phyloP scores from a whole-genome alignment of 1,140 invertebrate species.

The Neodiprion virginianus region DNA sequence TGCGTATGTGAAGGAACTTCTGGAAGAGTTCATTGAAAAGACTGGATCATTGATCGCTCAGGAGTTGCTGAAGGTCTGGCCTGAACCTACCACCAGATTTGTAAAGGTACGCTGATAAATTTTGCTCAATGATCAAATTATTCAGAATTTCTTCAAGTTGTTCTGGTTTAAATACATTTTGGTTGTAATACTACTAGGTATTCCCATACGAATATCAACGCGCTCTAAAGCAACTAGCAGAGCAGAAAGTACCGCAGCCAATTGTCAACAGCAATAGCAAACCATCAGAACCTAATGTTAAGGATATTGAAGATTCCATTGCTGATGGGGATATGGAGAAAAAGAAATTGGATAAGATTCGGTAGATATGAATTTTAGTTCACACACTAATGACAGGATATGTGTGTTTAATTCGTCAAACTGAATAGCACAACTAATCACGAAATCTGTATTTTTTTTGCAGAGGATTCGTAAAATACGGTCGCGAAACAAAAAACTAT shows the following conservation, averaged over 20 bases:
- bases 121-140: neutral
- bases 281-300: constrained; percentile 61
- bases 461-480: constrained; percentile 96
- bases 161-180: constrained; percentile 18
- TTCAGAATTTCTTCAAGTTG: neutral
- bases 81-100: constrained; percentile 79
- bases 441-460: constrained; percentile 24
- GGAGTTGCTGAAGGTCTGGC: constrained; percentile 84
- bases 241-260: constrained; percentile 58
- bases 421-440: neutral
- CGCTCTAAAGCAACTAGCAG: constrained; percentile 79
- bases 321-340: constrained; percentile 77
- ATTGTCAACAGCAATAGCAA: constrained; percentile 49
- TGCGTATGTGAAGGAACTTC: constrained; percentile 76
- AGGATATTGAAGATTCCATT: constrained; percentile 90
- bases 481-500: constrained; percentile 85
- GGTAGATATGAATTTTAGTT: constrained; percentile 56
- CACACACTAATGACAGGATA: neutral
- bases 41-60: constrained; percentile 90
- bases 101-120: constrained; percentile 74
- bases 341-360: constrained; percentile 89
- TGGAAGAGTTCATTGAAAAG: constrained; percentile 88
- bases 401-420: constrained; percentile 2
- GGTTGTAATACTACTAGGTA: constrained; percentile 59
- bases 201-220: constrained; percentile 98